Conservation (phyloP, 2,888 invertebrate genomes). For the Norana najaformis region DNA sequence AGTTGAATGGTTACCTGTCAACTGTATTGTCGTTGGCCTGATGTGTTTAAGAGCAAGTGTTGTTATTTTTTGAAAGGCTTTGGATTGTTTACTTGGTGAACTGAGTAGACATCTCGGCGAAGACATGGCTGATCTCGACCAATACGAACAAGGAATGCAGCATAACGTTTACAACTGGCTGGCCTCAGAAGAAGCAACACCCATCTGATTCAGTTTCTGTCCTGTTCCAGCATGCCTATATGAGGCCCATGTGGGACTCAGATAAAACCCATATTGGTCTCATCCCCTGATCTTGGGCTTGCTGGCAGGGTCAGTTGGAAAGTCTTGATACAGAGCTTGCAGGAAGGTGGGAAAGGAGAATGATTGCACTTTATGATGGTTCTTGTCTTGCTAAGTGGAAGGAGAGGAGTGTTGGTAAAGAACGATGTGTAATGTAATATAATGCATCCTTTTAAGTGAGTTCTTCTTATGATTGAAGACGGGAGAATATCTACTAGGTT, state of each 20-base stretch:
- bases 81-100: not conserved
- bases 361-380: too few species aligned
- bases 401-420: not conserved
- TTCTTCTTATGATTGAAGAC: not conserved
- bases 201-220: not conserved
- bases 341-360: too few species aligned
- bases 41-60: not conserved
- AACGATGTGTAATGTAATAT: not conserved
- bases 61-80: constrained; percentile 8
- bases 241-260: too few species aligned
- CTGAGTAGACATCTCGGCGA: not conserved
- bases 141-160: not conserved
- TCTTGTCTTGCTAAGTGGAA: not conserved
- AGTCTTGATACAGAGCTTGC: too few species aligned
- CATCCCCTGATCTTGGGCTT: too few species aligned
- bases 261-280: too few species aligned
- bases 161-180: constrained; percentile 6
- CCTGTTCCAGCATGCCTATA: not conserved
- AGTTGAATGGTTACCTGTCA: not conserved
- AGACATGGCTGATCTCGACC: constrained; percentile 7
- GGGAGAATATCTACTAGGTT: not conserved
- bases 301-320: too few species aligned
- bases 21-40: not conserved
- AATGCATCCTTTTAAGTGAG: not conserved
- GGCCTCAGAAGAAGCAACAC: constrained; percentile 9